Conservation (phyloP, 1,140 invertebrate species). For the Dendroctonus ponderosae region DNA sequence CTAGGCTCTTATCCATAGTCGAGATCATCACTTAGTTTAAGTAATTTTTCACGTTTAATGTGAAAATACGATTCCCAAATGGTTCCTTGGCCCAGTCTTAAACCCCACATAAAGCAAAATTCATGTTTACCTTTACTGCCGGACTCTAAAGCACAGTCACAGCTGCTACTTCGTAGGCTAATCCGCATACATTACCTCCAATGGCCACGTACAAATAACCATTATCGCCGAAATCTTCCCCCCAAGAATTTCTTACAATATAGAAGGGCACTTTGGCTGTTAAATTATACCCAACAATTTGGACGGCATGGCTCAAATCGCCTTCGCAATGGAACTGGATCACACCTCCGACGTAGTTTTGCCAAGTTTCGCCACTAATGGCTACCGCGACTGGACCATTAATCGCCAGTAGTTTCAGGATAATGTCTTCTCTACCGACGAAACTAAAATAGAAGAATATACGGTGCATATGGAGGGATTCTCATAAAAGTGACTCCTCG, state of each 20-base stretch:
- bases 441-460: conserved; percentile 55
- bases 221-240: conserved; percentile 67
- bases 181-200: conserved; percentile 76
- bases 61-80: too few species aligned
- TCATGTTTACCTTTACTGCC: too few species aligned
- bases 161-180: conserved; percentile 56
- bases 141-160: conserved; percentile 1
- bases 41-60: too few species aligned
- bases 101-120: too few species aligned
- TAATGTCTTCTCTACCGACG: conserved; percentile 63
- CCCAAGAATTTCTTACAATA: conserved; percentile 87
- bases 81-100: too few species aligned
- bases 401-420: conserved; percentile 62
- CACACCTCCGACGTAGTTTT: conserved; percentile 83
- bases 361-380: conserved; percentile 83
- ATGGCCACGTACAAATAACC: conserved; percentile 79
- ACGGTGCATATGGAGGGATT: too few species aligned
- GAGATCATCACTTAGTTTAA: too few species aligned
- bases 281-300: conserved; percentile 82
- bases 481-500: conserved; percentile 1
- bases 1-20: too few species aligned
- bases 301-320: conserved; percentile 77
- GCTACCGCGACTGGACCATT: conserved; percentile 77
- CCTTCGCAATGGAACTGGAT: conserved; percentile 79
- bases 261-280: conserved; percentile 74